Evolutionary conservation across 2,888 invertebrate genomes (phyloP).

Genomic region (Lamproptera curius): DNA sequence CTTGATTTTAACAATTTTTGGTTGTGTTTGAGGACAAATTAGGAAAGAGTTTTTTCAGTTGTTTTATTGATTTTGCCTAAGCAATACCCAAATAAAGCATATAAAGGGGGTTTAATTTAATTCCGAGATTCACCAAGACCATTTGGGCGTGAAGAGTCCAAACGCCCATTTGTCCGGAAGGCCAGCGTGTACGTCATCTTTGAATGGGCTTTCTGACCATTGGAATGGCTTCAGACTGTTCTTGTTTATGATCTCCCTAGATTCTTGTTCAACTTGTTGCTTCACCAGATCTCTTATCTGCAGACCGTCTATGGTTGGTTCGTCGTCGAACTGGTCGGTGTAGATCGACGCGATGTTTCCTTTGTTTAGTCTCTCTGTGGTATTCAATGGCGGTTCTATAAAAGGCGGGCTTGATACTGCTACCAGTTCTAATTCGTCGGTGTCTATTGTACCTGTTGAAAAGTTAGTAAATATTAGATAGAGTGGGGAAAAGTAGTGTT

Average conservation of each 20-base stretch:
- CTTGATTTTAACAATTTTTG: too few species aligned
- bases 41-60: too few species aligned
- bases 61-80: too few species aligned
- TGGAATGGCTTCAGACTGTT: slow-evolving; percentile 79
- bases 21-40: too few species aligned
- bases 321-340: slow-evolving; percentile 62
- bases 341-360: slow-evolving; percentile 63
- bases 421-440: slow-evolving; percentile 42
- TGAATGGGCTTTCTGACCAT: slow-evolving; percentile 85
- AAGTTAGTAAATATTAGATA: too few species aligned
- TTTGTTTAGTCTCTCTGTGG: slow-evolving; percentile 49
- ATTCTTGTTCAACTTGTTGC: slow-evolving; percentile 55
- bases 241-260: slow-evolving; percentile 50
- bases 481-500: too few species aligned
- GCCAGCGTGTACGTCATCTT: slow-evolving; percentile 80
- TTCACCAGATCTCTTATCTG: slow-evolving; percentile 60
- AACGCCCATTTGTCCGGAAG: slow-evolving; percentile 88
- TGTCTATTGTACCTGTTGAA: slow-evolving; percentile 32
- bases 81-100: too few species aligned
- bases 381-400: slow-evolving; percentile 42
- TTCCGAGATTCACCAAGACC: slow-evolving; percentile 76
- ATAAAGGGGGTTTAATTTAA: too few species aligned
- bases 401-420: slow-evolving; percentile 63
- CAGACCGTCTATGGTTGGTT: slow-evolving; percentile 51
- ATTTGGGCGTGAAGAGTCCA: slow-evolving; percentile 75